phyloP scores from a whole-genome alignment of 2,888 invertebrate genomes.

The Brachyptera putata region DNA sequence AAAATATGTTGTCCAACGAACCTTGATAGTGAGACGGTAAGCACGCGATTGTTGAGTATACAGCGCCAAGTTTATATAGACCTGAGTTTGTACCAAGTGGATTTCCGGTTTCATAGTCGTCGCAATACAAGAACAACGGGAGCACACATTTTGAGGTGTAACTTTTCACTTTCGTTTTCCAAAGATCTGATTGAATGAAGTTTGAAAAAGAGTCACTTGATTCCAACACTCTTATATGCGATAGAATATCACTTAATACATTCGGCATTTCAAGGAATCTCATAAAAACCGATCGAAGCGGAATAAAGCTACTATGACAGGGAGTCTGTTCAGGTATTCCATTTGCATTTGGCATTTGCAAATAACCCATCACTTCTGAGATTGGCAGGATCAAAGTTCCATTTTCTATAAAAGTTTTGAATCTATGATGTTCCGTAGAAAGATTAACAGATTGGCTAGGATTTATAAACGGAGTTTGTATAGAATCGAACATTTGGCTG shows the following conservation, averaged over 20 bases:
- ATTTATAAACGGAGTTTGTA: conserved; percentile 13
- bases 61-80: conserved; percentile 27
- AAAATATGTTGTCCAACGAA: conserved; percentile 24
- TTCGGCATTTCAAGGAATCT: conserved; percentile 18
- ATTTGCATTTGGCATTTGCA: not conserved
- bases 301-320: not conserved
- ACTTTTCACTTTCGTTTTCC: not conserved
- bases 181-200: conserved; percentile 12
- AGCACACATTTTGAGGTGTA: not conserved
- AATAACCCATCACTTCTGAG: conserved; percentile 15
- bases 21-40: conserved; percentile 27
- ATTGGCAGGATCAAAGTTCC: conserved; percentile 28
- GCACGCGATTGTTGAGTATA: conserved; percentile 27
- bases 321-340: not conserved
- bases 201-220: conserved; percentile 1
- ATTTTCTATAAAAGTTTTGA: conserved; percentile 27
- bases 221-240: not conserved
- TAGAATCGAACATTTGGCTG: not conserved
- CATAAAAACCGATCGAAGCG: not conserved
- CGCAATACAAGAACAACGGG: conserved; percentile 19
- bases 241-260: not conserved
- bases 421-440: conserved; percentile 29
- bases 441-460: too few species aligned
- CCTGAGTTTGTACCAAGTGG: conserved; percentile 23
- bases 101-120: conserved; percentile 20